Conservation (phyloP, 2,797 vertebrate species). For the Prunella strophiata region DNA sequence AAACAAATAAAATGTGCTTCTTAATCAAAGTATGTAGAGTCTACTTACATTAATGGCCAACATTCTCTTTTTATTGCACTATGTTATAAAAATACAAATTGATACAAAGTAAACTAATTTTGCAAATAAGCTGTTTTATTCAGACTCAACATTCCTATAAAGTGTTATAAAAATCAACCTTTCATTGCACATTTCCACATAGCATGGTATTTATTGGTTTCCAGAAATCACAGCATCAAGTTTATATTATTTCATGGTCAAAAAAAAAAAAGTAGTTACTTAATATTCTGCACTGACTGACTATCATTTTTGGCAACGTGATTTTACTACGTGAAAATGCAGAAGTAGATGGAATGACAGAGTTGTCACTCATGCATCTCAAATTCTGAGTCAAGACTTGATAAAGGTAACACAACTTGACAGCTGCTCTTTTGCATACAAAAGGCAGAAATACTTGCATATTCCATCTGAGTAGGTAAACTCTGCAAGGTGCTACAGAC, state of each 20-base stretch:
- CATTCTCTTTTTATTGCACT: conserved; percentile 14
- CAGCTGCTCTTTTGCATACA: background rate
- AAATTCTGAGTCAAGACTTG: background rate
- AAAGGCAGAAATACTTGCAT: background rate
- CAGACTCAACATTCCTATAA: conserved; percentile 12
- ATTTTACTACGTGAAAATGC: background rate
- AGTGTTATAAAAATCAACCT: conserved; percentile 64
- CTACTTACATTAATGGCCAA: conserved; percentile 28
- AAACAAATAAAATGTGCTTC: conserved; percentile 32
- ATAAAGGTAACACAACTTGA: background rate
- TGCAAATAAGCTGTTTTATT: conserved; percentile 37
- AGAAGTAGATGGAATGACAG: background rate
- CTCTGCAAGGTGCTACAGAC: background rate
- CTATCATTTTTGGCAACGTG: background rate
- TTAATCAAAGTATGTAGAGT: conserved; percentile 22
- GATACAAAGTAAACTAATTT: conserved; percentile 52
- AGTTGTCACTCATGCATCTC: background rate
- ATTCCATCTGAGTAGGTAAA: background rate
- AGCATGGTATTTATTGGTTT: conserved; percentile 42
- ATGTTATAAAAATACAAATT: conserved; percentile 50
- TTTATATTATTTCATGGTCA: background rate
- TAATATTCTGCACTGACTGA: background rate
- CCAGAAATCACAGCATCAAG: conserved; percentile 18
- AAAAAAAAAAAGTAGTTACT: background rate
- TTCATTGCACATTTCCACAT: conserved; percentile 66